Percentiles rank a stretch among this genome's conserved stretches.
Evolutionary conservation across 2,113 vertebrate species (phyloP).

Genomic region (Prolemur simus): DNA sequence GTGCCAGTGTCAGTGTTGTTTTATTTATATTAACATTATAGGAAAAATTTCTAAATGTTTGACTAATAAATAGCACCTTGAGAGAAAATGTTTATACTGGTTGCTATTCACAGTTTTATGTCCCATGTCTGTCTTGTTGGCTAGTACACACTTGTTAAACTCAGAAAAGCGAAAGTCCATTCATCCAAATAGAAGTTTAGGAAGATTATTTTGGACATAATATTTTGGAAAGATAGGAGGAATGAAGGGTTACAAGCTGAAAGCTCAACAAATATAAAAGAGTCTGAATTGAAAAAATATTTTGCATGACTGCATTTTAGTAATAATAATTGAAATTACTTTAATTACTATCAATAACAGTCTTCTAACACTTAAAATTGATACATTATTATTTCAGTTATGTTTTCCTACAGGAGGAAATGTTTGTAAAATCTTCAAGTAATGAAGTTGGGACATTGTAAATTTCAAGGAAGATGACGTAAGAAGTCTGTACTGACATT

Average conservation of each 20-base stretch:
- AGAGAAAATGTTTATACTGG: not conserved
- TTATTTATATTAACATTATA: not conserved
- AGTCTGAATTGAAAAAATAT: not conserved
- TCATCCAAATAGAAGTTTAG: not conserved
- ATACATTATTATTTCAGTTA: not conserved
- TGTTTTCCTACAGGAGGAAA: not conserved
- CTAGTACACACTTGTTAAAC: not conserved
- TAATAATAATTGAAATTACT: constrained; percentile 22
- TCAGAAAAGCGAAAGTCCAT: not conserved
- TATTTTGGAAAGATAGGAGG: not conserved
- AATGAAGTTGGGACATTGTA: not conserved
- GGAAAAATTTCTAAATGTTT: not conserved
- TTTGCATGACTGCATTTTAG: not conserved
- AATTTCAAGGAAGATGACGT: constrained; percentile 5
- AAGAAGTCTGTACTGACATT: not conserved
- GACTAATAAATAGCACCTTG: not conserved
- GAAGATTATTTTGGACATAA: not conserved
- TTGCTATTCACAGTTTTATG: not conserved
- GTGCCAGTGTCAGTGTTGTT: not conserved
- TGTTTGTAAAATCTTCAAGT: not conserved
- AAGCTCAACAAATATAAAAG: not conserved
- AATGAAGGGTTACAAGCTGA: not conserved
- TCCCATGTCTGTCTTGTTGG: not conserved
- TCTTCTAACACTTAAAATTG: not conserved
- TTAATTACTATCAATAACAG: not conserved